Evolutionary conservation across 2,888 invertebrate genomes (phyloP).

Genomic region (Horisme vitalbata): DNA sequence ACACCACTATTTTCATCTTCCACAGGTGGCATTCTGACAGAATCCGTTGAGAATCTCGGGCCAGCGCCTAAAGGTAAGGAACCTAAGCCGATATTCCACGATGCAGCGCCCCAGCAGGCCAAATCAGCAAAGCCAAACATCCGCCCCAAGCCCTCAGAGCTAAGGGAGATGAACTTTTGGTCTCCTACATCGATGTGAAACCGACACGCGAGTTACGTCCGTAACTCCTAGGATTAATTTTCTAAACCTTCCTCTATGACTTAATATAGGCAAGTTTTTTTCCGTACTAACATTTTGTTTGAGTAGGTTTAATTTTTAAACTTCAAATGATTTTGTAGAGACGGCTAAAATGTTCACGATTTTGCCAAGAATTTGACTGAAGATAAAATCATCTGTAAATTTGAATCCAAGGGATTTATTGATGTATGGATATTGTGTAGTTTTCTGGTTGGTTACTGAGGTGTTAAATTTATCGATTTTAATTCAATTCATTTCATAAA

Average conservation of each 20-base stretch:
- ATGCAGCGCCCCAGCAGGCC: slow-evolving; percentile 47
- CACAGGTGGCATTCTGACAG: slow-evolving; percentile 57
- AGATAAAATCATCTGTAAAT: neutral
- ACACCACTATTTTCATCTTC: slow-evolving; percentile 16
- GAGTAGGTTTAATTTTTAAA: slow-evolving; percentile 3
- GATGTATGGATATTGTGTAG: slow-evolving; percentile 10
- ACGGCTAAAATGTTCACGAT: neutral
- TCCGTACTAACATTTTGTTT: slow-evolving; percentile 21
- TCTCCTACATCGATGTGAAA: slow-evolving; percentile 91
- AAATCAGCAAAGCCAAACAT: slow-evolving; percentile 51
- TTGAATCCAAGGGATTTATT: slow-evolving; percentile 1
- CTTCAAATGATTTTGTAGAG: neutral
- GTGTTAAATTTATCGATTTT: slow-evolving; percentile 5
- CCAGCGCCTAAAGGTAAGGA: slow-evolving; percentile 59
- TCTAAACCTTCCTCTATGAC: neutral
- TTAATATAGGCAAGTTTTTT: slow-evolving; percentile 8
- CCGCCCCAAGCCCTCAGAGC: slow-evolving; percentile 81
- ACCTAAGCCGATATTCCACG: slow-evolving; percentile 37
- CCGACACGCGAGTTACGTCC: slow-evolving; percentile 15
- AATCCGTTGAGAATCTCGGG: slow-evolving; percentile 74
- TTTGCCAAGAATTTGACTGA: neutral
- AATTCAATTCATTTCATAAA: slow-evolving; percentile 2
- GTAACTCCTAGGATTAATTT: slow-evolving; percentile 22
- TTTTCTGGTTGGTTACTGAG: slow-evolving; percentile 1
- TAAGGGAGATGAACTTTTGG: slow-evolving; percentile 93